Base-by-base conservation (phyloP, 1,140 invertebrate species). In the Drosophila pandora region DNA sequence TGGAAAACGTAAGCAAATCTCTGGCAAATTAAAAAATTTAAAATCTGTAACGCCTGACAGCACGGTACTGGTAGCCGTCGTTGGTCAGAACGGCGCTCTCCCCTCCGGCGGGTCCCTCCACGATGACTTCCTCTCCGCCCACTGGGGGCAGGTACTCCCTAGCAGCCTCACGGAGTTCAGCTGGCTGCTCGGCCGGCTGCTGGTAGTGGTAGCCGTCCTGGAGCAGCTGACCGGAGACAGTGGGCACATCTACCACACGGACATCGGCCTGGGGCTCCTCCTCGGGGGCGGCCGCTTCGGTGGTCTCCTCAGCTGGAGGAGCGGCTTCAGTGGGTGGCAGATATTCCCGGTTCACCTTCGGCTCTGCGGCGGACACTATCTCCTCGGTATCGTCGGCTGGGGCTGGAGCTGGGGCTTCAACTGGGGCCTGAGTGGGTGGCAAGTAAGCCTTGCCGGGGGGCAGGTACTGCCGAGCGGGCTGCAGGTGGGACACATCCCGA, bases 11-110 rank as follows among this genome's bases (percentile, higher is more conserved):
- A n/a, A 32, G 32, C 56, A 52, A 58, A 63, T 56, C 63, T 34
- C 28, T 13, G 21, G 47, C 25, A 34, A 73, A 52, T 12, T 62
- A 47, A 57, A 37, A 63, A 60, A 56, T 76, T 43, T 88, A 88
- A 68, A 88, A 88, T 53, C 84, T 73, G 61, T 73, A 88, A 39
- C 87, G 82, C 17, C 89, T 83, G 13, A 90, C 76, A 49, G 82
- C 85, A 2, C 85, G 80, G 43, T 90, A 90, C 41, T 90, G 89
- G 52, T 90, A 90, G 12, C 89, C 89, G 69, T 90, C 89, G 32
- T 70, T 81, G 67, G 71, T 65, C n/a, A 90, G 74, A 1, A 80
- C 67, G 2, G 89, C 73, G 8, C 76, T 76, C 49, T 87, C 84
- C 25, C 83, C 84, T 28, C 76, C 55, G 17, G 54, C 64, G 0